phyloP scores from a whole-genome alignment of 2,888 invertebrate genomes.

The Tipula unca region DNA sequence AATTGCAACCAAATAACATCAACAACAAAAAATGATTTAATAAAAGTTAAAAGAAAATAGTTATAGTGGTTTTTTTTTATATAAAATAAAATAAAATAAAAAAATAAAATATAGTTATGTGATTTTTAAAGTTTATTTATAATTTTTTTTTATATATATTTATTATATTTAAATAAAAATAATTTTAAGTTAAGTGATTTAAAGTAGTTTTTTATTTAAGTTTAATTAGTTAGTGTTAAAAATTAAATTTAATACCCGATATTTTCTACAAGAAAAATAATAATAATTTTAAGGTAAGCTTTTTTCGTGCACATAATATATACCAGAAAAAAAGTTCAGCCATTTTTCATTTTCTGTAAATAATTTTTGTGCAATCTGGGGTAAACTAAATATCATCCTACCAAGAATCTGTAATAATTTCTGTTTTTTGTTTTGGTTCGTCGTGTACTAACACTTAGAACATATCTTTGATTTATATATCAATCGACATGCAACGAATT shows the following conservation, averaged over 20 bases:
- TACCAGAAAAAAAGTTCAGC: background rate
- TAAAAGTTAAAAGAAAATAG: background rate
- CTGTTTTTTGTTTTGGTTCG: too few relatives aligned
- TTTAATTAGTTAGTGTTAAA: background rate
- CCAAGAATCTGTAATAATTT: too few relatives aligned
- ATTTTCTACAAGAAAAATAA: background rate
- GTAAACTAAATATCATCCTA: too few relatives aligned
- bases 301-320: background rate
- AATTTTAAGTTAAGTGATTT: background rate
- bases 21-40: background rate
- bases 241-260: background rate
- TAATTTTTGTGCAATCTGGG: background rate
- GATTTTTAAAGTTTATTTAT: background rate
- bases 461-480: too few relatives aligned
- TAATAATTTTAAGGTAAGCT: background rate
- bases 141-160: background rate
- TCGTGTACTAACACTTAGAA: too few relatives aligned
- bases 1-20: background rate
- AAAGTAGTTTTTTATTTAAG: background rate
- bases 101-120: background rate
- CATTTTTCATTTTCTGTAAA: background rate
- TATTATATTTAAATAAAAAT: background rate
- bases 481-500: too few relatives aligned
- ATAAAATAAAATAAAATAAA: background rate
- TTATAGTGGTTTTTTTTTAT: background rate